Percentiles rank a stretch among this genome's conserved stretches.
phyloP scores from a whole-genome alignment of 1,140 invertebrate species.

The Nylanderia fulva region DNA sequence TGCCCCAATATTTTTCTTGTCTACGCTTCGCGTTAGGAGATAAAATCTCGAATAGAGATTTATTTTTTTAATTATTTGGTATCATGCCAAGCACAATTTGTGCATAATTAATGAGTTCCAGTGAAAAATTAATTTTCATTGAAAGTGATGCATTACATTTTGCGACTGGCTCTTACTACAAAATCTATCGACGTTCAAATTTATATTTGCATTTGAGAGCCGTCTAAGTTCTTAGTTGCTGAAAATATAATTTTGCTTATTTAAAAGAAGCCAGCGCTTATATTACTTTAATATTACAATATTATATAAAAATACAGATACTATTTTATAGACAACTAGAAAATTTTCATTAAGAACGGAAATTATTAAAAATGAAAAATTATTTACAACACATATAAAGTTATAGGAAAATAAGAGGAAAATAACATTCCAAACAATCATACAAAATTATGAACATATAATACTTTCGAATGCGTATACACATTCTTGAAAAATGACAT shows the following conservation, averaged over 20 bases:
- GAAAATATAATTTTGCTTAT: not conserved
- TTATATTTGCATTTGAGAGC: too few relatives aligned
- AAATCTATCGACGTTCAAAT: too few relatives aligned
- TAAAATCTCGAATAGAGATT: too few relatives aligned
- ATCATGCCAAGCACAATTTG: too few relatives aligned
- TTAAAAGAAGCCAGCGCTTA: not conserved
- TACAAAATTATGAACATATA: not conserved
- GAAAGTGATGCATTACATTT: too few relatives aligned
- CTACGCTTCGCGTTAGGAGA: too few relatives aligned
- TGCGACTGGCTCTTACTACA: too few relatives aligned
- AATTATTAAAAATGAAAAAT: constrained; percentile 19
- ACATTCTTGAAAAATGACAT: not conserved
- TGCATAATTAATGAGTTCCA: too few relatives aligned
- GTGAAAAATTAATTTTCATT: too few relatives aligned
- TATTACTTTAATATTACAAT: constrained; percentile 1
- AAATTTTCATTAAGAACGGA: not conserved
- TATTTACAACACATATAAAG: not conserved
- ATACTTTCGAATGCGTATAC: not conserved
- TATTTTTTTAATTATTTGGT: too few relatives aligned
- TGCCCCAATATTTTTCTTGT: too few relatives aligned
- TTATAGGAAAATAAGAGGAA: not conserved
- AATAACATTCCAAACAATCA: not conserved
- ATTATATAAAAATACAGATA: not conserved
- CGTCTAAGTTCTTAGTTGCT: too few relatives aligned
- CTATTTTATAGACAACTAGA: not conserved